A percentile compares a stretch with the other conserved stretches of the same genome.
Evolutionary conservation across 2,888 invertebrate genomes (phyloP).

Genomic region (Galerucella calmariensis): DNA sequence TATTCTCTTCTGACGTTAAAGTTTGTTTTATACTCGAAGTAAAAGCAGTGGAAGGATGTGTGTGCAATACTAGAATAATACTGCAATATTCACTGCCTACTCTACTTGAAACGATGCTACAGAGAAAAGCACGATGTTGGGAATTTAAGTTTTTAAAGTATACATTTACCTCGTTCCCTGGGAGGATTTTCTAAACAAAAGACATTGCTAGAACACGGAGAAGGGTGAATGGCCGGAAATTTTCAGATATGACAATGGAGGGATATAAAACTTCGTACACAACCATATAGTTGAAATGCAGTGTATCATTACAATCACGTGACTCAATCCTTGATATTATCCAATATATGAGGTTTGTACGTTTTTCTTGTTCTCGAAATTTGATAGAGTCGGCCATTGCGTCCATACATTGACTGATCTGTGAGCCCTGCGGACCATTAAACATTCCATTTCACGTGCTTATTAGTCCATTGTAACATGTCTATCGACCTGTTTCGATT

Average conservation of each 20-base stretch:
- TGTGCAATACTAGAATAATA: not conserved
- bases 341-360: too few relatives aligned
- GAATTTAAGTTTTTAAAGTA: not conserved
- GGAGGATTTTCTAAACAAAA: not conserved
- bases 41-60: not conserved
- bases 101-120: slow-evolving; percentile 7
- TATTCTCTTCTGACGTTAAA: slow-evolving; percentile 14
- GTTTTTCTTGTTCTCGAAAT: too few relatives aligned
- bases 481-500: too few relatives aligned
- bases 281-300: too few relatives aligned
- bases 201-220: not conserved
- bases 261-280: not conserved
- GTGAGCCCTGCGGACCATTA: too few relatives aligned
- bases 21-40: slow-evolving; percentile 20
- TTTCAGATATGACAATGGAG: not conserved
- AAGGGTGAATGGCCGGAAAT: not conserved
- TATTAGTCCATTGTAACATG: too few relatives aligned
- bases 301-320: too few relatives aligned
- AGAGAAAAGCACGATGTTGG: slow-evolving; percentile 2
- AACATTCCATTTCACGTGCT: too few relatives aligned
- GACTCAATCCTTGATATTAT: too few relatives aligned
- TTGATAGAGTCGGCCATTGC: too few relatives aligned
- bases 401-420: too few relatives aligned
- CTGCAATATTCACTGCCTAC: slow-evolving; percentile 14
- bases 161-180: not conserved